These are phyloP conservation scores for Podarcis lilfordi DNA, from an alignment of 2,797 vertebrate species.

Conservation along the genomic window DNA sequence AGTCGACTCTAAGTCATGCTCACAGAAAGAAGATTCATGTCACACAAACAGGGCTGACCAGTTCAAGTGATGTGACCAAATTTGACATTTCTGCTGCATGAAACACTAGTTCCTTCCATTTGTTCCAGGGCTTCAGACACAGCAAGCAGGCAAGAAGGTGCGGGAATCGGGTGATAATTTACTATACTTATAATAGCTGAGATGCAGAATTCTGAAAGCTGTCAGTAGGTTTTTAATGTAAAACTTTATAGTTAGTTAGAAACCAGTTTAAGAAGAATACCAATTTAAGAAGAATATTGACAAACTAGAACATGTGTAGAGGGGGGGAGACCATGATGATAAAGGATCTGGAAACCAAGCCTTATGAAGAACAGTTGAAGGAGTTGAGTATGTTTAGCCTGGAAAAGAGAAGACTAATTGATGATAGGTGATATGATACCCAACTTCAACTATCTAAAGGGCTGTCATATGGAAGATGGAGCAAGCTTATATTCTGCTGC, in stretches of 20 bases:
- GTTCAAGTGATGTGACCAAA: slow-evolving; percentile 53
- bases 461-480: too few relatives aligned
- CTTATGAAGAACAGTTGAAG: too few relatives aligned
- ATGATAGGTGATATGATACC: too few relatives aligned
- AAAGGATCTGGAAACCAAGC: too few relatives aligned
- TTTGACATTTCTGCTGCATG: slow-evolving; percentile 55
- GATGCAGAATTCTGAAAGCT: neutral
- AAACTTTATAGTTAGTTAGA: neutral
- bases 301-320: too few relatives aligned
- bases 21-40: slow-evolving; percentile 55
- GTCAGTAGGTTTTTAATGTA: too few relatives aligned
- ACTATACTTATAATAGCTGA: neutral
- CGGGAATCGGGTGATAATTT: neutral
- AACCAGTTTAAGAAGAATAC: neutral
- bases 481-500: too few relatives aligned
- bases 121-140: neutral
- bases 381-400: too few relatives aligned
- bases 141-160: slow-evolving; percentile 30
- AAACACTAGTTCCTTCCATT: slow-evolving; percentile 19
- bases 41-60: slow-evolving; percentile 56
- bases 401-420: too few relatives aligned
- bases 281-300: too few relatives aligned
- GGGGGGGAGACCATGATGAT: too few relatives aligned
- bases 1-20: slow-evolving; percentile 72
- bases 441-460: too few relatives aligned